These are phyloP conservation scores for Loripinus fragilis DNA, from an alignment of 2,888 invertebrate genomes.

Conservation along the genomic window DNA sequence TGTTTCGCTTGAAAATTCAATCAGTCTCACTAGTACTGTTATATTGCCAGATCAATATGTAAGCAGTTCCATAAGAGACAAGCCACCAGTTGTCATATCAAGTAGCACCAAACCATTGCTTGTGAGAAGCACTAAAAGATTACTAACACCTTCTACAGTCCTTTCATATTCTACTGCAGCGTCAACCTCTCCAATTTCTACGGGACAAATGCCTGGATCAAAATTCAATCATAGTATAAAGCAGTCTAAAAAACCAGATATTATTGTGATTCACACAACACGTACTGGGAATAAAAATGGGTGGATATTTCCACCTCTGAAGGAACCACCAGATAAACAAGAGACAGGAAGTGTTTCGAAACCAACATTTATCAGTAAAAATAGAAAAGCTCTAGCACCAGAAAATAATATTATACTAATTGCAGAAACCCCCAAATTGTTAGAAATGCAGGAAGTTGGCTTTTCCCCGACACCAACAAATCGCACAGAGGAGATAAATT, in stretches of 20 bases:
- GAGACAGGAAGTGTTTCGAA: not conserved
- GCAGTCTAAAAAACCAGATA: not conserved
- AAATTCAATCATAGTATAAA: too few relatives aligned
- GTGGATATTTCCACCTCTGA: not conserved
- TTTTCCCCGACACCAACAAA: not conserved
- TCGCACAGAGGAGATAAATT: not conserved
- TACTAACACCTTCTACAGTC: too few relatives aligned
- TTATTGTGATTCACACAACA: not conserved
- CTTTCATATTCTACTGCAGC: too few relatives aligned
- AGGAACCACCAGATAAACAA: not conserved
- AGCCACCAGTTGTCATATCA: too few relatives aligned
- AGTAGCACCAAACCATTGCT: too few relatives aligned
- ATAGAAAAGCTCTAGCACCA: not conserved
- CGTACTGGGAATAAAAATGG: not conserved
- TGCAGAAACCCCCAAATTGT: not conserved
- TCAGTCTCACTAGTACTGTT: not conserved
- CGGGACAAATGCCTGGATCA: too few relatives aligned
- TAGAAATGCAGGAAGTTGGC: slow-evolving; percentile 9
- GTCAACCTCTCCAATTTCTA: too few relatives aligned
- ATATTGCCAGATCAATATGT: not conserved
- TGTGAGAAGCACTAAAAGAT: too few relatives aligned
- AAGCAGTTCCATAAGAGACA: not conserved
- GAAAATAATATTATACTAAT: not conserved
- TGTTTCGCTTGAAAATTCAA: too few relatives aligned
- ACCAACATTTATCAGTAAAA: not conserved